Evolutionary conservation across 2,113 vertebrate genomes (phyloP).

Genomic region (Dissostichus mawsoni): DNA sequence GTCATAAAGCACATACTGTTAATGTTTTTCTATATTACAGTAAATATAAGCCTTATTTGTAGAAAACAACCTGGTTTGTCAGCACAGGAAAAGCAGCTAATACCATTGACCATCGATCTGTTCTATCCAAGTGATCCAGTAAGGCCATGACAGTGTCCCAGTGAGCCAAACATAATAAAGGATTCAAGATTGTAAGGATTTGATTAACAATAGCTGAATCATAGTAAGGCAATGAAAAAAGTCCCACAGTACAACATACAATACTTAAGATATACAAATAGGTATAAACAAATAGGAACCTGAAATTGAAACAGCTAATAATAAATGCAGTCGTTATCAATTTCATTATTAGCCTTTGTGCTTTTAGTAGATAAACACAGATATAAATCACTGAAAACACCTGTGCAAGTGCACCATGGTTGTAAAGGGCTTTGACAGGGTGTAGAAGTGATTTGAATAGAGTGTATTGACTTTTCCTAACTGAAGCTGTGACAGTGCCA

Average conservation of each 20-base stretch:
- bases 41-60: not conserved
- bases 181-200: too few species aligned
- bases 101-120: not conserved
- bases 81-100: not conserved
- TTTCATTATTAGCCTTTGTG: not conserved
- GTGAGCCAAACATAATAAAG: not conserved
- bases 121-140: not conserved
- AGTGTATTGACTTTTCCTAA: conserved; percentile 13
- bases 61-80: not conserved
- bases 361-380: too few species aligned
- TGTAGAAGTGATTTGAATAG: not conserved
- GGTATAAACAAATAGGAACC: not conserved
- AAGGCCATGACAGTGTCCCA: not conserved
- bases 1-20: not conserved
- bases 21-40: not conserved
- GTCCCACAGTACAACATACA: too few species aligned
- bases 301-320: not conserved
- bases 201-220: too few species aligned
- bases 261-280: too few species aligned
- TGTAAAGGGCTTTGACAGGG: too few species aligned
- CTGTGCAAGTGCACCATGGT: not conserved
- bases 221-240: too few species aligned
- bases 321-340: not conserved
- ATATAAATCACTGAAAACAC: not conserved
- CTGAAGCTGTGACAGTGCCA: conserved; percentile 14